Conservation (phyloP, 2,113 vertebrate species). For the Catharus minimus region DNA sequence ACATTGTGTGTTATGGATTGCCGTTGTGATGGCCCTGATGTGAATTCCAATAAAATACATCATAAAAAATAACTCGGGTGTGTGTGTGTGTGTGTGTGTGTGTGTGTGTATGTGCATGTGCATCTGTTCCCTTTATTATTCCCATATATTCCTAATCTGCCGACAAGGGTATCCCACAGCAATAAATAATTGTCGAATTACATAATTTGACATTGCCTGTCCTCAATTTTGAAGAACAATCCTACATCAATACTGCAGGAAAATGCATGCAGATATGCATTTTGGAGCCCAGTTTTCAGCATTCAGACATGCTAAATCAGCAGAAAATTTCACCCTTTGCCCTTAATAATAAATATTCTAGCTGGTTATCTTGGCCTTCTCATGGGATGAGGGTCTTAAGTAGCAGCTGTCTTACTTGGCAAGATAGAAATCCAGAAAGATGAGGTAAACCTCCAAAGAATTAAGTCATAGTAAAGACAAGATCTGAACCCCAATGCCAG, state of each 20-base stretch:
- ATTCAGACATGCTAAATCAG: neutral
- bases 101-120: neutral
- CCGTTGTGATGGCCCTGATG: neutral
- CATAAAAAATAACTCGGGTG: constrained; percentile 5
- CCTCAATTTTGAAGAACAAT: constrained; percentile 17
- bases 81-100: no score
- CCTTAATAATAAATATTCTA: neutral
- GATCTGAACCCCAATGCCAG: neutral
- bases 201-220: neutral
- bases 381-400: neutral
- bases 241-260: neutral
- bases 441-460: neutral
- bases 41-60: constrained; percentile 45
- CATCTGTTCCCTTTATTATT: neutral
- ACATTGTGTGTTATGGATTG: constrained; percentile 22
- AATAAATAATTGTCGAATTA: constrained; percentile 13
- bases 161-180: neutral
- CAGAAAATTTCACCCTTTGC: neutral
- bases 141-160: neutral
- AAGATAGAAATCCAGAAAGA: neutral
- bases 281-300: neutral
- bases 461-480: neutral
- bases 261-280: neutral
- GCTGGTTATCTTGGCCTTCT: neutral
- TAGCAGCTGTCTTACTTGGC: neutral